A percentile compares a stretch with the other conserved stretches of the same genome.
Conservation (phyloP, 1,140 invertebrate genomes). For the Drosophila albomicans region DNA sequence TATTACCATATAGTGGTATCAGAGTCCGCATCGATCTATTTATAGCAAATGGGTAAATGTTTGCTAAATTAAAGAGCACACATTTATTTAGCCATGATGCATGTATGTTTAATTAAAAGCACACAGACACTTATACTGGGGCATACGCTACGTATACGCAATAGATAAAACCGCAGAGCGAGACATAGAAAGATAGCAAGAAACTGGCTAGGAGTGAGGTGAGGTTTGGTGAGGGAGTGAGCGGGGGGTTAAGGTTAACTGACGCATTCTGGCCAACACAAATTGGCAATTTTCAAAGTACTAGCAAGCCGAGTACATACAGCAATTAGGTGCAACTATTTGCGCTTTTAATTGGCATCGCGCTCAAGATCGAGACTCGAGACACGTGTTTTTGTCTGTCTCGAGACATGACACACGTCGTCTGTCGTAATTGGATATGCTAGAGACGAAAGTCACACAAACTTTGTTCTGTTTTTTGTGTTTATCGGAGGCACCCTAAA, state of each 20-base stretch:
- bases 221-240: too few species aligned
- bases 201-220: background rate
- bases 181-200: background rate
- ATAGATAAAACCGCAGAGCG: conserved; percentile 63
- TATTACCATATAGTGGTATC: too few species aligned
- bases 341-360: conserved; percentile 33
- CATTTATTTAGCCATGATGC: conserved; percentile 54
- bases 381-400: conserved; percentile 19
- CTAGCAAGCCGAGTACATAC: conserved; percentile 27
- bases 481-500: conserved; percentile 29
- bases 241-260: conserved; percentile 15
- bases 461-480: background rate
- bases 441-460: background rate
- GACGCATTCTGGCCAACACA: conserved; percentile 24
- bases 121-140: conserved; percentile 45
- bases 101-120: conserved; percentile 78
- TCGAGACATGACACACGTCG: conserved; percentile 7
- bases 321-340: conserved; percentile 49
- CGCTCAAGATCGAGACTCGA: background rate
- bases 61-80: conserved; percentile 58
- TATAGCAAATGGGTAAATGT: conserved; percentile 61
- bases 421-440: conserved; percentile 28
- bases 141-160: conserved; percentile 41
- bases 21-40: conserved; percentile 46
- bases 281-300: conserved; percentile 45